These are phyloP conservation scores for Sebastes vulpes DNA, from an alignment of 2,797 vertebrate species.

Conservation along the genomic window DNA sequence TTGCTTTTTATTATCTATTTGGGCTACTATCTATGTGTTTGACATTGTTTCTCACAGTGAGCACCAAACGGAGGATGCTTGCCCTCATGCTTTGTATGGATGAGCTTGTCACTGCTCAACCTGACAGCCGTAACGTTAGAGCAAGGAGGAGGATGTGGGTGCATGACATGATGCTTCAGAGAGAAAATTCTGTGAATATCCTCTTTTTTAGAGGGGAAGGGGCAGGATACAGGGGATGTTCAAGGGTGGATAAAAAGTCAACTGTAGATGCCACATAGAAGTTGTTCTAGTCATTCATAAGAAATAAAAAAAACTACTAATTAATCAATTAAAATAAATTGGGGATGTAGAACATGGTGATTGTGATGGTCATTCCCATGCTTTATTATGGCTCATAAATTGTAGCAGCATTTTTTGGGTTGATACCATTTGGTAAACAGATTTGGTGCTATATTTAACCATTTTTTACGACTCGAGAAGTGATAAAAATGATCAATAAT, in stretches of 20 bases:
- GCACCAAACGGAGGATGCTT: neutral
- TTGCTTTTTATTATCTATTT: neutral
- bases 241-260: neutral
- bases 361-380: neutral
- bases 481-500: neutral
- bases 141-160: neutral
- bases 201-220: neutral
- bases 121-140: neutral
- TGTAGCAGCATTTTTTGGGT: neutral
- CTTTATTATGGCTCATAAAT: neutral
- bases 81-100: neutral
- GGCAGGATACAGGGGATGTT: neutral
- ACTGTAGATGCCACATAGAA: neutral
- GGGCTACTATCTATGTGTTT: neutral
- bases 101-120: neutral
- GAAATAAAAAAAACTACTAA: neutral
- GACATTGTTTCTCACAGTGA: neutral
- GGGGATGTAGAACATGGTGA: too few species aligned
- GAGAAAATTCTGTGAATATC: neutral
- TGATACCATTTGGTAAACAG: neutral
- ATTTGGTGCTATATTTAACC: neutral
- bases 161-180: neutral
- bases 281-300: neutral
- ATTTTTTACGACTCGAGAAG: neutral
- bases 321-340: neutral